Percentiles rank a stretch among this genome's conserved stretches.
Conservation (phyloP, 2,797 vertebrate species). For the Liparis tanakae region DNA sequence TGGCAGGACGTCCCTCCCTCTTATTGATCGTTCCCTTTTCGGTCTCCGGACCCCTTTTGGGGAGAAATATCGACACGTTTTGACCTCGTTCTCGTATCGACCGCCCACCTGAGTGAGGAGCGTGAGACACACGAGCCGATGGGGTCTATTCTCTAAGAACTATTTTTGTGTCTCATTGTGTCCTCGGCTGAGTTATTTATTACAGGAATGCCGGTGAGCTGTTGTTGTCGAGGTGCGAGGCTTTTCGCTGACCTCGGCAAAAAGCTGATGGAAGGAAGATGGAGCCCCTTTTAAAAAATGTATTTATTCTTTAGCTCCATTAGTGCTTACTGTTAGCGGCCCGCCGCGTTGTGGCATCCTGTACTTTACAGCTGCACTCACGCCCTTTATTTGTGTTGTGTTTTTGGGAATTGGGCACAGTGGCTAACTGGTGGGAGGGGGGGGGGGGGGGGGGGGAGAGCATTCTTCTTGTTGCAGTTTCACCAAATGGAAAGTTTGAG, state of each 20-base stretch:
- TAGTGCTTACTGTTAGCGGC: slow-evolving; percentile 21
- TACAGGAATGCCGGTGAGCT: slow-evolving; percentile 2
- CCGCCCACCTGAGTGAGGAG: not conserved
- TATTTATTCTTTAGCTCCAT: slow-evolving; percentile 3
- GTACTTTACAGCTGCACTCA: slow-evolving; percentile 33
- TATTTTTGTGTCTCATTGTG: slow-evolving; percentile 38
- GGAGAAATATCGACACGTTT: slow-evolving; percentile 46
- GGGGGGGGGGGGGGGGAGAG: slow-evolving; percentile 20
- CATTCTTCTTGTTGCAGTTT: slow-evolving; percentile 62
- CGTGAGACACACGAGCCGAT: slow-evolving; percentile 26
- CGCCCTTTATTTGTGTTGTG: slow-evolving; percentile 37
- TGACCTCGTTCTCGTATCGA: slow-evolving; percentile 51
- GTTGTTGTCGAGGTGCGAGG: slow-evolving; percentile 10
- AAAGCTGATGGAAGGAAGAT: slow-evolving; percentile 18
- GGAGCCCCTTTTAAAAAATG: not conserved
- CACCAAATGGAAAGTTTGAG: slow-evolving; percentile 66
- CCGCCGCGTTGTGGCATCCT: not conserved
- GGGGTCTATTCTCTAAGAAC: slow-evolving; percentile 28
- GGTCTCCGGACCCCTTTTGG: slow-evolving; percentile 33
- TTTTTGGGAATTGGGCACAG: slow-evolving; percentile 35
- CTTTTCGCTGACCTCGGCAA: slow-evolving; percentile 22
- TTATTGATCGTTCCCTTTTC: slow-evolving; percentile 59
- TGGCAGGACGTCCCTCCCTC: slow-evolving; percentile 35
- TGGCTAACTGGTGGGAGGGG: slow-evolving; percentile 41
- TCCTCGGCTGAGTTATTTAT: slow-evolving; percentile 26